These are phyloP conservation scores for Drosophila carrolli DNA, from an alignment of 1,140 invertebrate species.

Conservation along the genomic window DNA sequence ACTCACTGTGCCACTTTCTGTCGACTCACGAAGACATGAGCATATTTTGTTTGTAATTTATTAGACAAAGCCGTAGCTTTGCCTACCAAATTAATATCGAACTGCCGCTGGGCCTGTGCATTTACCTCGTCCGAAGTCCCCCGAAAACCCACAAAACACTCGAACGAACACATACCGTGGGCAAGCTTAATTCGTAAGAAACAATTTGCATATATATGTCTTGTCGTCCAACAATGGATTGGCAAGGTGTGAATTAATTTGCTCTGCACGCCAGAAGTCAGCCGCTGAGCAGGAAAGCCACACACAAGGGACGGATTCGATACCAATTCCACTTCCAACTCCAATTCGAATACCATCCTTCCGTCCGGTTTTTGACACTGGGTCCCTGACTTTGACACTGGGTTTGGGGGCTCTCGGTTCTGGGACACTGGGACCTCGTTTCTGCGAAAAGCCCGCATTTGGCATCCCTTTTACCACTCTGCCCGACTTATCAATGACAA, in stretches of 20 bases:
- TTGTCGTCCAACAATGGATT: constrained; percentile 78
- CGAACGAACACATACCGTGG: constrained; percentile 5
- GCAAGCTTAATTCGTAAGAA: constrained; percentile 70
- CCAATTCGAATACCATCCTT: constrained; percentile 49
- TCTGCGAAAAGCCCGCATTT: constrained; percentile 70
- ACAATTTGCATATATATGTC: constrained; percentile 80
- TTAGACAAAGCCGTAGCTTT: constrained; percentile 65
- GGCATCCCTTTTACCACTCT: constrained; percentile 68
- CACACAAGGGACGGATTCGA: constrained; percentile 51
- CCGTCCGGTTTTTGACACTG: constrained; percentile 14
- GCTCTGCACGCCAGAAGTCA: constrained; percentile 76
- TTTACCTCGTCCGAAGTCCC: constrained; percentile 2
- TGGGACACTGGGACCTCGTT: constrained; percentile 48
- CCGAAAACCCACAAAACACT: neutral
- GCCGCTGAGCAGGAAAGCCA: constrained; percentile 65
- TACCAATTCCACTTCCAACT: neutral
- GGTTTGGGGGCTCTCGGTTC: constrained; percentile 4
- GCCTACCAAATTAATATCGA: constrained; percentile 74
- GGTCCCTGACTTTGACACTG: constrained; percentile 19
- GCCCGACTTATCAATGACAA: constrained; percentile 82
- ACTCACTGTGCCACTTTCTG: constrained; percentile 70
- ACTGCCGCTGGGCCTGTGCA: constrained; percentile 10
- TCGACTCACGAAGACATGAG: constrained; percentile 77
- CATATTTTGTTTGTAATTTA: constrained; percentile 82
- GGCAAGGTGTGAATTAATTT: constrained; percentile 83